Percentiles rank a stretch among this genome's conserved stretches.
These are phyloP conservation scores for Resseliella maxima DNA, from an alignment of 2,888 invertebrate genomes.

Conservation along the genomic window DNA sequence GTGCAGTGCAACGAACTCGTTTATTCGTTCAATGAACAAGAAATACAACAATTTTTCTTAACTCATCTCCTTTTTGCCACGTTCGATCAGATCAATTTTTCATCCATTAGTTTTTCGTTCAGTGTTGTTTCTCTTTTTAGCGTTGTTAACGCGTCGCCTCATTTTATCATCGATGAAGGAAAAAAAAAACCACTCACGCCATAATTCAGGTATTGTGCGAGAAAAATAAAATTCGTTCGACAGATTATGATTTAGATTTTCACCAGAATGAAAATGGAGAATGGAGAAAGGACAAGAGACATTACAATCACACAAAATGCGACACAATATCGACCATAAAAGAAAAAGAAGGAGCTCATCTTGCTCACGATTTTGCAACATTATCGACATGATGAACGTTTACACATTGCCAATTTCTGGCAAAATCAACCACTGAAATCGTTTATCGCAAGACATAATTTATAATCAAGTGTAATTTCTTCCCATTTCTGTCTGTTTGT, in stretches of 20 bases:
- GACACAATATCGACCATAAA: neutral
- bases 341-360: neutral
- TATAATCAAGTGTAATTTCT: slow-evolving; percentile 54
- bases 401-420: slow-evolving; percentile 37
- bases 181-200: neutral
- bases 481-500: slow-evolving; percentile 13
- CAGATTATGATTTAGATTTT: slow-evolving; percentile 53
- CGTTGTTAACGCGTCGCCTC: slow-evolving; percentile 33
- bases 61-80: neutral
- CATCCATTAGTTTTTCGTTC: slow-evolving; percentile 27
- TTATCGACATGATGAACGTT: slow-evolving; percentile 46
- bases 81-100: slow-evolving; percentile 37
- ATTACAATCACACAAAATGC: neutral
- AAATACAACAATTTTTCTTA: slow-evolving; percentile 45
- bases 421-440: slow-evolving; percentile 4
- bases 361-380: slow-evolving; percentile 19
- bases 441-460: slow-evolving; percentile 53
- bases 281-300: too few relatives aligned
- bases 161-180: slow-evolving; percentile 9
- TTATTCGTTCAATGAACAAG: slow-evolving; percentile 52
- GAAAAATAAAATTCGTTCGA: slow-evolving; percentile 29
- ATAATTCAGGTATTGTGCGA: neutral
- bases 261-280: too few relatives aligned
- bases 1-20: slow-evolving; percentile 28
- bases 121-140: neutral